Base-by-base conservation (phyloP, 1,140 invertebrate species). In the Cyrtorhinus lividipennis region DNA sequence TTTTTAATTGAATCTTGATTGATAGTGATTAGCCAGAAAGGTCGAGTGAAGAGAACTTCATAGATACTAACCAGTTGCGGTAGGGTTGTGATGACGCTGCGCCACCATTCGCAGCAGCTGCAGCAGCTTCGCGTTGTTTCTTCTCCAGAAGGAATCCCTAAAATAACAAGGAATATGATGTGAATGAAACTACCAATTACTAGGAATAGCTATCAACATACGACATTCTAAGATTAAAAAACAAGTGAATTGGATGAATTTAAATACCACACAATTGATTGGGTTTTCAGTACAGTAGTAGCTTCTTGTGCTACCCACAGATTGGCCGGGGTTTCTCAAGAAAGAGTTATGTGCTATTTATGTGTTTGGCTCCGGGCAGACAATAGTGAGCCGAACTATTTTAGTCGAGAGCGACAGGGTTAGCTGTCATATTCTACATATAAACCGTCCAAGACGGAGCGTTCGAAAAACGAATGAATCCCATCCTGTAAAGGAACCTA, bases 71-170 rank as follows among this genome's bases (percentile, higher is more conserved):
- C 88, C 88, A 90, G 74, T 85, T 88, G 72, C 85, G 80, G 71
- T 88, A 90, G 67, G 62, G 59, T 24, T 68, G 78, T 80, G 61
- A 86, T 83, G 63, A 79, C 79, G 66, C 80, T 77, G 80, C 74
- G 48, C 80, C 80, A 61, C 84, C 84, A 73, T 85, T 86, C 1
- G 64, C 64, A 1, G 83, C 82, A n/a, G 81, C 85, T 0, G 82
- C 82, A 0, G 80, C 80, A 3, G 83, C 83, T 71, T 89, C 88
- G 63, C 86, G 78, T 67, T 91, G 88, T 73, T 92, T 91, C 72
- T 93, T 93, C 69, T 86, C 90, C 72, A 92, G 81, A 48, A 95
- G 80, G 75, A 94, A 94, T 72, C 90, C 88, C 82, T 92, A 38
- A 15, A 38, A 38, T 38, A 8, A 8, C 30, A 38, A 15, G 15